Conservation (phyloP, 2,113 vertebrate species). For the Strix uralensis region DNA sequence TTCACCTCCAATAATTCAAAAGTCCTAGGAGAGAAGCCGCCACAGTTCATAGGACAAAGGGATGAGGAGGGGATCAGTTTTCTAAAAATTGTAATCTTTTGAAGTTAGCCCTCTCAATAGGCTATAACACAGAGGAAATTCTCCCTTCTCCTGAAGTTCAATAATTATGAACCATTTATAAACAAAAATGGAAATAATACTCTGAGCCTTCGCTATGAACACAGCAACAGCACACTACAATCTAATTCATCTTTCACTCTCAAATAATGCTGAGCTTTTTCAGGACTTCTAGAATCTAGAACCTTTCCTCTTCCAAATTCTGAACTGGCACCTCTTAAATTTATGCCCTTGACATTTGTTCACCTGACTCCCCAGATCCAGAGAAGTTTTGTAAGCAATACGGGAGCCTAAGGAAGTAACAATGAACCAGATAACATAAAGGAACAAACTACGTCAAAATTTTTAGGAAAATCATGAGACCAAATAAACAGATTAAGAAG, state of each 20-base stretch:
- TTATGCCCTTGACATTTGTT: not conserved
- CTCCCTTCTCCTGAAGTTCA: not conserved
- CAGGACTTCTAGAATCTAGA: not conserved
- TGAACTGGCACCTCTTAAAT: not conserved
- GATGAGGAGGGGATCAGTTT: not conserved
- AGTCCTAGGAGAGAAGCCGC: not conserved
- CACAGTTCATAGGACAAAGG: not conserved
- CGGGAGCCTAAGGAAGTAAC: not conserved
- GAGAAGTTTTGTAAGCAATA: not conserved
- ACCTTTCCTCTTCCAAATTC: not conserved
- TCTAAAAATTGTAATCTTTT: not conserved
- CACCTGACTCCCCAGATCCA: not conserved
- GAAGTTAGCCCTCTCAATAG: not conserved
- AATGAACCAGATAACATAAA: not conserved
- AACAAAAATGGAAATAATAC: not conserved
- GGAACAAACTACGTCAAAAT: not conserved
- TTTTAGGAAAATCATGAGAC: not conserved
- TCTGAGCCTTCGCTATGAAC: not conserved
- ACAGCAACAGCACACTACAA: not conserved
- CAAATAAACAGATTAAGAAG: not conserved
- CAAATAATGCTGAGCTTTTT: not conserved
- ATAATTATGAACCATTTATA: not conserved
- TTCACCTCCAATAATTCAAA: not conserved
- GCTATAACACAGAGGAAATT: not conserved
- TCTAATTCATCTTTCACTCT: not conserved